Conservation (phyloP, 1,140 invertebrate species). For the Yoshiicerus persimilis region DNA sequence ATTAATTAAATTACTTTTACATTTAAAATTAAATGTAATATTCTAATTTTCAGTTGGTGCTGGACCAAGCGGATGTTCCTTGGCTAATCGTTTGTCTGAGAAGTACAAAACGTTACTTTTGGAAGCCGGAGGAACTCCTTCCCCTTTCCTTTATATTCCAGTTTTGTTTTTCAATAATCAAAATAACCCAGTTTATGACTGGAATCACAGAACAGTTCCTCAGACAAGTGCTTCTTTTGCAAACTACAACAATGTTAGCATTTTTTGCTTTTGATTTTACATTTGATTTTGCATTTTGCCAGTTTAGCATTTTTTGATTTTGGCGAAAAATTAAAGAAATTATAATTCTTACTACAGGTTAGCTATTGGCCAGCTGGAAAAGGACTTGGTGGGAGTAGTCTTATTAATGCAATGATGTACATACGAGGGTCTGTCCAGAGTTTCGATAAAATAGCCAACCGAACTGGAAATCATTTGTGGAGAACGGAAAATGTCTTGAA, state of each 20-base stretch:
- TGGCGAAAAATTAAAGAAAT: background rate
- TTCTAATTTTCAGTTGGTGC: background rate
- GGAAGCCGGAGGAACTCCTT: conserved; percentile 64
- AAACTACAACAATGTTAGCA: conserved; percentile 14
- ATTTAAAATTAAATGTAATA: background rate
- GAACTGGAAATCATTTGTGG: conserved; percentile 24
- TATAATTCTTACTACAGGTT: background rate
- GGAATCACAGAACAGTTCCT: conserved; percentile 49
- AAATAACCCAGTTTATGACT: conserved; percentile 16
- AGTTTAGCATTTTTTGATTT: background rate
- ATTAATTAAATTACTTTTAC: background rate
- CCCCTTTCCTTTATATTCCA: background rate
- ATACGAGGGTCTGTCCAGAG: conserved; percentile 59
- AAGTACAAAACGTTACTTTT: conserved; percentile 49
- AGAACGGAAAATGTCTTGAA: conserved; percentile 22
- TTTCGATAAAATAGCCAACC: conserved; percentile 20
- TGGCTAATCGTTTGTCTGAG: background rate
- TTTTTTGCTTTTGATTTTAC: background rate
- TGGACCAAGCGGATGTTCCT: background rate
- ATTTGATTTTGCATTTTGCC: background rate
- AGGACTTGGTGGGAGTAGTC: conserved; percentile 61
- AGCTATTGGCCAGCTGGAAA: conserved; percentile 53
- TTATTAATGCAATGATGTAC: conserved; percentile 67
- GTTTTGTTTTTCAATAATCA: conserved; percentile 36
- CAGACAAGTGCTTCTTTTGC: conserved; percentile 16